Evolutionary conservation across 2,797 vertebrate genomes (phyloP).

Genomic region (Sciaenops ocellatus): DNA sequence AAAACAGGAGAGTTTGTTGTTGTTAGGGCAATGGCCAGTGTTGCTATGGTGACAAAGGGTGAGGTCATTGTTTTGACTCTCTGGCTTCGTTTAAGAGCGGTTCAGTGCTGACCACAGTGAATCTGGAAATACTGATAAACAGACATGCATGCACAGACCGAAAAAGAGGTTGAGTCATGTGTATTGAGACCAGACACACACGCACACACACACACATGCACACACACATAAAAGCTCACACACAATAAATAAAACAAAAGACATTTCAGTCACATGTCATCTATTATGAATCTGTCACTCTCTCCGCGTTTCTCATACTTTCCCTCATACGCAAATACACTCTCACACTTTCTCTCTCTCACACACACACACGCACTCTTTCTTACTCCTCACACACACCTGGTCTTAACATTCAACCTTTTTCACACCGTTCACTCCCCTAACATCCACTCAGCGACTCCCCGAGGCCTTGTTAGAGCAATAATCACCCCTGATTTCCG

Average conservation of each 20-base stretch:
- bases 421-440: slow-evolving; percentile 33
- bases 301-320: neutral
- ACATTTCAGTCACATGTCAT: neutral
- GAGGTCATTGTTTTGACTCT: slow-evolving; percentile 57
- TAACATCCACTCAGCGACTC: slow-evolving; percentile 29
- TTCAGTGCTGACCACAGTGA: slow-evolving; percentile 16
- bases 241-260: slow-evolving; percentile 14
- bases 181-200: neutral
- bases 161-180: slow-evolving; percentile 8
- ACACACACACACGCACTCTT: neutral
- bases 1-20: slow-evolving; percentile 54
- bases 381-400: slow-evolving; percentile 26
- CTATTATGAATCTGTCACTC: slow-evolving; percentile 7
- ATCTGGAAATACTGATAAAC: slow-evolving; percentile 50
- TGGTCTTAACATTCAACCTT: slow-evolving; percentile 52
- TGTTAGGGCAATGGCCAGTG: slow-evolving; percentile 37
- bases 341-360: neutral
- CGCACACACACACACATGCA: neutral
- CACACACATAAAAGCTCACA: neutral
- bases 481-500: slow-evolving; percentile 71
- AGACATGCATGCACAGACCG: slow-evolving; percentile 15
- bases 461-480: slow-evolving; percentile 54
- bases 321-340: neutral
- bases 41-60: slow-evolving; percentile 53
- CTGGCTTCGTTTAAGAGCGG: slow-evolving; percentile 37